phyloP scores from a whole-genome alignment of 2,797 vertebrate genomes.

The Catamblyrhynchus diadema region DNA sequence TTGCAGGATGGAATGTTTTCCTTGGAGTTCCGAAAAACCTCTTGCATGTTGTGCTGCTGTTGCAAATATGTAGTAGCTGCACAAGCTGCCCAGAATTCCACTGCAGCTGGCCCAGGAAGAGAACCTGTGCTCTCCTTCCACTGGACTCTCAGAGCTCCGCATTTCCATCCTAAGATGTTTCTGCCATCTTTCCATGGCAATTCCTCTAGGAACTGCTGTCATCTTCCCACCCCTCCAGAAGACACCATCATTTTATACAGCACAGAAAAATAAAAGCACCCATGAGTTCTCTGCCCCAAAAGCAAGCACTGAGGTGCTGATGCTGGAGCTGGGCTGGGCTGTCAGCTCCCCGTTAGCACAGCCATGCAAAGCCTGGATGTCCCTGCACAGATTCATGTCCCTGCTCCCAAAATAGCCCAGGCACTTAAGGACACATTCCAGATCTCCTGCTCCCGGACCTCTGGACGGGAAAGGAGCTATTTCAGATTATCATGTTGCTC shows the following conservation, averaged over 20 bases:
- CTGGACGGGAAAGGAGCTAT: not conserved
- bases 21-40: not conserved
- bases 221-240: not conserved
- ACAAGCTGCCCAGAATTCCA: not conserved
- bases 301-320: not conserved
- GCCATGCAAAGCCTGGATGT: not conserved
- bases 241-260: not conserved
- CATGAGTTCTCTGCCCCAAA: not conserved
- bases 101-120: not conserved
- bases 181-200: not conserved
- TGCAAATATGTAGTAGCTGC: not conserved
- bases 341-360: not conserved
- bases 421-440: conserved; percentile 11
- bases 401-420: conserved; percentile 48
- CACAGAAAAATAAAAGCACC: not conserved
- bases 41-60: not conserved
- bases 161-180: not conserved
- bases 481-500: not conserved
- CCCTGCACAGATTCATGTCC: not conserved
- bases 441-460: not conserved
- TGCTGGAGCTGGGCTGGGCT: not conserved
- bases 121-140: not conserved
- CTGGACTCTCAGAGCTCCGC: not conserved
- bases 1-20: not conserved
- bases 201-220: not conserved